Evolutionary conservation across 2,113 vertebrate genomes (phyloP).

Genomic region (Gasterosteus aculeatus): DNA sequence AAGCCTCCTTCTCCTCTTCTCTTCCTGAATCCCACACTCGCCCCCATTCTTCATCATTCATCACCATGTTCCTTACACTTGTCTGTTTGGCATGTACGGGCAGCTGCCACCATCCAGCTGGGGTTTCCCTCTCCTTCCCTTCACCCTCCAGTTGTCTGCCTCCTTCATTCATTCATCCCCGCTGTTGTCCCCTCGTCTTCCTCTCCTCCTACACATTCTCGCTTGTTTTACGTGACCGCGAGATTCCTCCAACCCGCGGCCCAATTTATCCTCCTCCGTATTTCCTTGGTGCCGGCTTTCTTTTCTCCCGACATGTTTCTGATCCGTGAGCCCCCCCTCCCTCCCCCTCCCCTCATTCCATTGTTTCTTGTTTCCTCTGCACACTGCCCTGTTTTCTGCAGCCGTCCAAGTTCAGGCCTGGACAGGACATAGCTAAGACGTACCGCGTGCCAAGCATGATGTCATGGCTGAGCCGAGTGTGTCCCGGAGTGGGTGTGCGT

Average conservation of each 20-base stretch:
- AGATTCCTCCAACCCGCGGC: neutral
- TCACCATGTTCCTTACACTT: conserved; percentile 53
- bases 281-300: conserved; percentile 36
- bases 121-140: neutral
- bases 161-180: neutral
- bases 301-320: conserved; percentile 41
- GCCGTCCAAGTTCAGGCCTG: conserved; percentile 71
- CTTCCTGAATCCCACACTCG: neutral
- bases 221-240: conserved; percentile 1
- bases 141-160: conserved; percentile 6
- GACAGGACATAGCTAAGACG: conserved; percentile 72
- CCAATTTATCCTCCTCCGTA: conserved; percentile 16
- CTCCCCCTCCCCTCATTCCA: conserved; percentile 66
- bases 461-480: conserved; percentile 64
- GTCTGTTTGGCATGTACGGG: conserved; percentile 58
- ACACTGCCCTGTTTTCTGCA: conserved; percentile 60
- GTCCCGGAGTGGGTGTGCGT: conserved; percentile 18
- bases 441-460: conserved; percentile 75
- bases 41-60: conserved; percentile 27
- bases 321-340: conserved; percentile 59
- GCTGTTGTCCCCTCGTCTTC: neutral
- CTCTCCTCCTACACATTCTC: neutral
- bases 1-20: neutral
- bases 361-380: conserved; percentile 71
- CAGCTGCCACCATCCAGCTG: conserved; percentile 72